Conservation (phyloP, 2,888 invertebrate species). For the Erannis defoliaria region DNA sequence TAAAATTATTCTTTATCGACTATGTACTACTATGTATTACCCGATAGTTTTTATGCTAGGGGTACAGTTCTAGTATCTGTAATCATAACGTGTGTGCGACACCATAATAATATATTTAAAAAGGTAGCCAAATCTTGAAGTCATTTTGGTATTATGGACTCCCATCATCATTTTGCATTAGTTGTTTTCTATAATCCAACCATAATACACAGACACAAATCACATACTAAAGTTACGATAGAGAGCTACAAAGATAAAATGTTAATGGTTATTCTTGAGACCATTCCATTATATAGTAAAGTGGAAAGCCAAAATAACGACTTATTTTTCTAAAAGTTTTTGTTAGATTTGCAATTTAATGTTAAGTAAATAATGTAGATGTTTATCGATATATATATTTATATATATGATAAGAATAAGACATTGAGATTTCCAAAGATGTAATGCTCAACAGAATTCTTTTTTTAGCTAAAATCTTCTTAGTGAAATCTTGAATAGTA, state of each 20-base stretch:
- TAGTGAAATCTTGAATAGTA: constrained; percentile 43
- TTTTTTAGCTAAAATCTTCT: constrained; percentile 68
- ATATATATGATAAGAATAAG: constrained; percentile 72
- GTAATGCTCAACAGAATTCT: constrained; percentile 82
- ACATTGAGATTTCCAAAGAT: constrained; percentile 84
- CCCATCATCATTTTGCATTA: constrained; percentile 38
- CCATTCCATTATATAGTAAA: constrained; percentile 83
- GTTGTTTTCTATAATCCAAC: constrained; percentile 36
- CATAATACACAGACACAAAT: constrained; percentile 22
- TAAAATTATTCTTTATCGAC: too few relatives aligned
- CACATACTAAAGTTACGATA: constrained; percentile 51
- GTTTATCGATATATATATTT: constrained; percentile 82
- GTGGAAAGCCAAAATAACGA: constrained; percentile 84
- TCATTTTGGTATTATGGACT: constrained; percentile 51
- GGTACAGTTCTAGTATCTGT: constrained; percentile 35
- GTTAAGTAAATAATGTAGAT: constrained; percentile 76
- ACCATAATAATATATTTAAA: constrained; percentile 16
- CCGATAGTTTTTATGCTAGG: too few relatives aligned
- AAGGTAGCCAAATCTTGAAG: constrained; percentile 40
- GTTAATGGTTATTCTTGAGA: constrained; percentile 77
- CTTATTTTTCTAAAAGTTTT: constrained; percentile 85
- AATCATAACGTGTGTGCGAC: constrained; percentile 26
- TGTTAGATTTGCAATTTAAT: constrained; percentile 83
- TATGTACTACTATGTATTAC: too few relatives aligned
- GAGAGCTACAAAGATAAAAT: constrained; percentile 62